Evolutionary conservation across 1,140 invertebrate genomes (phyloP), one percentile per base, ranked within the genome.

Genomic region (Pseudomyrmex cubaensis): DNA sequence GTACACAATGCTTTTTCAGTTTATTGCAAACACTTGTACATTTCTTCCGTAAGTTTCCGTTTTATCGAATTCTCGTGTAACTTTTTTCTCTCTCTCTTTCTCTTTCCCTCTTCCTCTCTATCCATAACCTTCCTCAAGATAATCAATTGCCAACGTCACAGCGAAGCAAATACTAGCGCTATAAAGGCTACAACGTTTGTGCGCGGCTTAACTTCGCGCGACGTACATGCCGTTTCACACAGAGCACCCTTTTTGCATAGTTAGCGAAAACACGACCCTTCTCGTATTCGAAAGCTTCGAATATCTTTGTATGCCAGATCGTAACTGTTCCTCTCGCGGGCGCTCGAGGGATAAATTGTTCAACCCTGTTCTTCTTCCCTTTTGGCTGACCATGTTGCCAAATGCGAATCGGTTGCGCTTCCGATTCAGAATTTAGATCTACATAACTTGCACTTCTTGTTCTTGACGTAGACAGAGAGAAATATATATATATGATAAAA

Each of bases 271-370:
- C 76, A 85, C 77, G 52, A 56, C n/a, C 63, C 69, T 61, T 67
- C 52, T 54, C 52, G 52, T 52, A 54, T 80, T 63, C 69, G 50
- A 73, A 66, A 76, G 61, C 69, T 77, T 80, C 50, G 52, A 52
- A 84, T 88, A 89, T 82, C 56, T 59, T 64, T 56, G 44, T 35
- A 35, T 7, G 64, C 54, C 61, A 73, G 86, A 86, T 87, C 84
- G 86, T 74, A 85, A 80, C 64, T 62, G 46, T 84, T 83, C 67
- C 70, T 67, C 15, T 73, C 56, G 35, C 35, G 35, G 48, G 72
- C 82, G 72, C 87, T 85, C 86, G 50, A 84, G 82, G 89, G 84
- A 90, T 90, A 86, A 90, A 90, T 90, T 89, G 83, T 77, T 64
- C 54, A 78, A 44, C 15, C 57, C 57, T 48, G 61, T 82, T 76